Base-by-base conservation (phyloP, 2,888 invertebrate species). In the Sesamia inferens region DNA sequence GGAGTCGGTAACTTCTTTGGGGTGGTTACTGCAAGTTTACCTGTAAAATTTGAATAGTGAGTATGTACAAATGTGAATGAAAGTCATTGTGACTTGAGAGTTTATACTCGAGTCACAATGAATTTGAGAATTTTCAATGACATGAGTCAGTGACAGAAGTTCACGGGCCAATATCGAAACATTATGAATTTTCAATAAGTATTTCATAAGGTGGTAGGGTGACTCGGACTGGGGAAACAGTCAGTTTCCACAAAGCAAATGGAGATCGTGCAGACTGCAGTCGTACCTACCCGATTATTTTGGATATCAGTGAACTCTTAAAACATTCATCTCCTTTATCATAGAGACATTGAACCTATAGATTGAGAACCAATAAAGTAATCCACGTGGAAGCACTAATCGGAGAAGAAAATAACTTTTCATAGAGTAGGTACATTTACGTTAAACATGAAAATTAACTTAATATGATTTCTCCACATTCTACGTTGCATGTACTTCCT, bases 11-110 rank as follows among this genome's bases (percentile, higher is more conserved):
- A 31, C 31, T 85, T 85, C 63, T 76, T 81, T 11, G 85, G 84
- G 0, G 85, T 83, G 2, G 71, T 66, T 4, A 91, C 92, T 1
- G 89, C 68, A 0, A 89, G 85, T 82, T 93, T 94, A 0, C 87
- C 95, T 94, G 89, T 22, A 68, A 75, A 48, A 1, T n/a, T 42
- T 42, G 51, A 47, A 39, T 39, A 19, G 5, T 24, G 11, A 59
- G 13, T 24, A 13, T n/a, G 7, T 5, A 22, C 44, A 39, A 31
- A 22, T 16, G 5, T 22, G 8, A 11, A 5, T 14, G 5, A 19
- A 61, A n/a, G 47, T 55, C 24, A 44, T 31, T 16, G 5, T 75
- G 66, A 63, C 55, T 44, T n/a, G 8, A 42, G 31, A 13, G 2
- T 31, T n/a, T 19, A 39, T 31, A 31, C 31, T 31, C 31, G 31